Evolutionary conservation across 2,888 invertebrate species (phyloP).

Genomic region (Dryobota labecula): DNA sequence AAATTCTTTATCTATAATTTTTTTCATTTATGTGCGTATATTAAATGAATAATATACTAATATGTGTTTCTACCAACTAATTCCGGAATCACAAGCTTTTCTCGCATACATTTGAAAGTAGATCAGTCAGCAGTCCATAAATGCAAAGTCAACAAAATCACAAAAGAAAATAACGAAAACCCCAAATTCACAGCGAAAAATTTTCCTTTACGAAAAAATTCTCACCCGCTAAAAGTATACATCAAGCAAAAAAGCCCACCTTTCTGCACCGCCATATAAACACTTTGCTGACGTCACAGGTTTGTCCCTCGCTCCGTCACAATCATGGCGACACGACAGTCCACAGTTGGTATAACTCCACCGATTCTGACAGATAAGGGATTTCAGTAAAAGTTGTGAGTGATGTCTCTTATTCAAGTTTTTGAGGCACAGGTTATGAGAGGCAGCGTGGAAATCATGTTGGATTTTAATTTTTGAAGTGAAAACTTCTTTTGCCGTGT

Average conservation of each 20-base stretch:
- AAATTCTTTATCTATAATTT: too few species aligned
- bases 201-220: conserved; percentile 19
- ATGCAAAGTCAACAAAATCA: background rate
- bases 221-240: conserved; percentile 20
- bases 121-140: background rate
- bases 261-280: conserved; percentile 12
- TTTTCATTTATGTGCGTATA: too few species aligned
- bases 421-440: conserved; percentile 56
- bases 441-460: conserved; percentile 39
- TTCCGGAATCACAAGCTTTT: background rate
- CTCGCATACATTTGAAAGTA: background rate
- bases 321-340: conserved; percentile 66
- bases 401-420: conserved; percentile 81
- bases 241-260: conserved; percentile 33
- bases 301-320: conserved; percentile 49
- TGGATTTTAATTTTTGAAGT: background rate
- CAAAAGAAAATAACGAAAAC: background rate
- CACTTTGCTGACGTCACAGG: conserved; percentile 40
- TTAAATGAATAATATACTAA: too few species aligned
- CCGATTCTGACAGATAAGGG: conserved; percentile 87
- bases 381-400: conserved; percentile 85
- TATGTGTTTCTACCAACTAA: too few species aligned
- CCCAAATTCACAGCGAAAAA: background rate
- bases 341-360: conserved; percentile 80
- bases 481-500: too few species aligned